phyloP scores from a whole-genome alignment of 1,140 invertebrate species.

The Muscidifurax raptorellus region DNA sequence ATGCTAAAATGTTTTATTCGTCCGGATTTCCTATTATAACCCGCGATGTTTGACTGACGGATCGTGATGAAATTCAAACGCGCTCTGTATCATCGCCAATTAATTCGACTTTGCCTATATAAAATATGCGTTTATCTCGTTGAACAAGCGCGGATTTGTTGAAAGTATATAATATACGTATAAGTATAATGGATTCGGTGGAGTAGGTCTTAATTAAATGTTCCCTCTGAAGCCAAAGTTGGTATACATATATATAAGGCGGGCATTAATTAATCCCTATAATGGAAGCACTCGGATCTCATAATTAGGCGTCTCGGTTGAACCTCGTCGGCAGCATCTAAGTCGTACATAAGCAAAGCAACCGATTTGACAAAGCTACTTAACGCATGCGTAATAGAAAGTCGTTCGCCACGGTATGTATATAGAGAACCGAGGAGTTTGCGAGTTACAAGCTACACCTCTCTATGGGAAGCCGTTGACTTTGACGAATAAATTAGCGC shows the following conservation, averaged over 20 bases:
- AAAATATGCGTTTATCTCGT: neutral
- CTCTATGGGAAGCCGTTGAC: constrained; percentile 39
- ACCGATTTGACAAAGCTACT: constrained; percentile 53
- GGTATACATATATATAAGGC: neutral
- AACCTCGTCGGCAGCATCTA: neutral
- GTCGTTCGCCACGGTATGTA: constrained; percentile 7
- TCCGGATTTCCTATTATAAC: neutral
- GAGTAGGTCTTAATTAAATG: neutral
- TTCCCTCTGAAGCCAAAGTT: neutral
- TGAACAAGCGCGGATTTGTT: neutral
- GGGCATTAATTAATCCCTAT: constrained; percentile 34
- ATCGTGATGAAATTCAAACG: neutral
- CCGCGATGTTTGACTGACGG: neutral
- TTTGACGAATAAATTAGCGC: constrained; percentile 55
- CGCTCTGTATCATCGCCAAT: neutral
- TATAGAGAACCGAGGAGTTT: constrained; percentile 28
- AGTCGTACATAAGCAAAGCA: constrained; percentile 31
- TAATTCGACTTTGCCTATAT: neutral
- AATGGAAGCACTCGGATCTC: neutral
- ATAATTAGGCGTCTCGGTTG: constrained; percentile 21
- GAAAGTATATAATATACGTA: neutral
- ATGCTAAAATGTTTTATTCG: constrained; percentile 2
- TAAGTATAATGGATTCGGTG: neutral
- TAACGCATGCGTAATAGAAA: constrained; percentile 46
- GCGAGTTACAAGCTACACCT: constrained; percentile 38